Evolutionary conservation across 2,113 vertebrate genomes (phyloP).

Genomic region (Cyanistes caeruleus): DNA sequence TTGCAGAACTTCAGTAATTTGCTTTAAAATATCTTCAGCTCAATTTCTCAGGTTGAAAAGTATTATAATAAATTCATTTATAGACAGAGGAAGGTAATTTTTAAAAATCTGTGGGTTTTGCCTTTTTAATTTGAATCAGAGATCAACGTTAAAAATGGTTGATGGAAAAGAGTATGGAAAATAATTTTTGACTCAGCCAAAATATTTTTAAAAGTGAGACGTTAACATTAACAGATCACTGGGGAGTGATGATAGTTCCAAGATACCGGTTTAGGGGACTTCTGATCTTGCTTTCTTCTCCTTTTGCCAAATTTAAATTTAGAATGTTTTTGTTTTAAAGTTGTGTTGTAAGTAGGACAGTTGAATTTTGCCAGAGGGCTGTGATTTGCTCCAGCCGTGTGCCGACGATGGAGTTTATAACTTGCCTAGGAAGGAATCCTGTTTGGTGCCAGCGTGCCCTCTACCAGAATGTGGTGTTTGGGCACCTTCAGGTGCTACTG

Average conservation of each 20-base stretch:
- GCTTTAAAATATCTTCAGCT: neutral
- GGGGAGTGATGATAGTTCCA: neutral
- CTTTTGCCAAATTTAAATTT: neutral
- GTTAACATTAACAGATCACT: neutral
- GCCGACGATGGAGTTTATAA: accelerated
- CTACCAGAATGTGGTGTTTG: accelerated
- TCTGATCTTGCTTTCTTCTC: neutral
- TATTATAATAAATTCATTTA: neutral
- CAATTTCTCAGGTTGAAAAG: neutral
- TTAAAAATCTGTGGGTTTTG: neutral
- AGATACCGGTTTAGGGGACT: accelerated
- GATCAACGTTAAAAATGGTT: neutral
- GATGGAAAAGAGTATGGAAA: neutral
- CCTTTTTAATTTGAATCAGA: neutral
- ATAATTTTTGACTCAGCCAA: neutral
- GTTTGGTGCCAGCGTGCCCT: neutral
- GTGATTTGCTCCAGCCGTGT: neutral
- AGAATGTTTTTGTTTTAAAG: neutral
- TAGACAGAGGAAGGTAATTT: neutral
- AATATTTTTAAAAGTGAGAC: neutral
- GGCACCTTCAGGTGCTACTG: neutral
- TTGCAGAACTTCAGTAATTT: neutral
- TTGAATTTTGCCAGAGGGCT: neutral
- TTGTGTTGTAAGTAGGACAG: neutral
- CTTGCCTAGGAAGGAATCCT: neutral